Conservation (phyloP, 2,113 vertebrate genomes). For the Lophotis ruficrista region DNA sequence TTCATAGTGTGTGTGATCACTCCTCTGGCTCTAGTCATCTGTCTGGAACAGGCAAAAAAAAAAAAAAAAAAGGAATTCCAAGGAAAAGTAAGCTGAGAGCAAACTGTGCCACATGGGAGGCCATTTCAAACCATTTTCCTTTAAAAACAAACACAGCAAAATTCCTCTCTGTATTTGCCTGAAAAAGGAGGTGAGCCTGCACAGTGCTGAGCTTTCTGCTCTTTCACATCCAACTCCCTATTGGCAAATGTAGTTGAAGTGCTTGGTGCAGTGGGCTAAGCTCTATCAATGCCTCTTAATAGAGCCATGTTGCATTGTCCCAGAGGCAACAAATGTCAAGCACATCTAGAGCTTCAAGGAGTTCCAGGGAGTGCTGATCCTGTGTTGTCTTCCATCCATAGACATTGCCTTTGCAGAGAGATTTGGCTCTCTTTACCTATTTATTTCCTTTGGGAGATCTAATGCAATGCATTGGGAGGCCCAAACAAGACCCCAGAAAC, state of each 20-base stretch:
- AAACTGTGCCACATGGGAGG: background rate
- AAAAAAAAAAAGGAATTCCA: background rate
- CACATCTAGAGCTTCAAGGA: background rate
- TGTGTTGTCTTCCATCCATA: background rate
- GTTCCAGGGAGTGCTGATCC: background rate
- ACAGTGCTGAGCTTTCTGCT: background rate
- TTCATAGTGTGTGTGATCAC: background rate
- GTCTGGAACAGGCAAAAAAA: background rate
- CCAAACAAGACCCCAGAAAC: background rate
- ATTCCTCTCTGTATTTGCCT: background rate
- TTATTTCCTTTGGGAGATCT: background rate
- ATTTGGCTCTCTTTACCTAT: background rate
- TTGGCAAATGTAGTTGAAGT: background rate
- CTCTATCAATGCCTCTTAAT: background rate
- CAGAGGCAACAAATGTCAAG: background rate
- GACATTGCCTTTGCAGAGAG: background rate
- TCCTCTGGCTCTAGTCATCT: background rate
- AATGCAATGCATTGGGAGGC: background rate
- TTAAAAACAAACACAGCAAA: background rate
- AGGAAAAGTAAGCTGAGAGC: background rate
- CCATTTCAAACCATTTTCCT: background rate
- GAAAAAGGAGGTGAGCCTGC: background rate
- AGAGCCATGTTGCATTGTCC: background rate
- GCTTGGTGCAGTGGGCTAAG: background rate
- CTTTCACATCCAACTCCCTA: background rate